These are phyloP conservation scores for Bolinopsis microptera DNA, from an alignment of 37 sponge, comb jelly and placozoan species.

Conservation along the genomic window DNA sequence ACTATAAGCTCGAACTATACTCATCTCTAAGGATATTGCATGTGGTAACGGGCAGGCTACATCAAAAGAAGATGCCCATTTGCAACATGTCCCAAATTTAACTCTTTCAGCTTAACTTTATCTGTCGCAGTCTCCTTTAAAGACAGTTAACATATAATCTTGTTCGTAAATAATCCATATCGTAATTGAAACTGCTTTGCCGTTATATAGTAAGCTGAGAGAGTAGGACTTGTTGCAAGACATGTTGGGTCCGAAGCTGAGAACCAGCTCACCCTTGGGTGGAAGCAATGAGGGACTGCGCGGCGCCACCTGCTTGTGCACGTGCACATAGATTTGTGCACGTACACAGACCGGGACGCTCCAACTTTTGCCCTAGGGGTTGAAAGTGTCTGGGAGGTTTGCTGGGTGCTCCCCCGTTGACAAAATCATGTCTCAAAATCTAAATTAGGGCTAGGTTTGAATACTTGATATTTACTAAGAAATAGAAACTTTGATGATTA, in stretches of 20 bases:
- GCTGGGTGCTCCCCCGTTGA: neutral
- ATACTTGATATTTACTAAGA: too few relatives aligned
- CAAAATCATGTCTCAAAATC: neutral
- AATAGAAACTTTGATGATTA: too few relatives aligned
- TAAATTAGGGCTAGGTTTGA: too few relatives aligned
- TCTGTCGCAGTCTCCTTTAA: too few relatives aligned
- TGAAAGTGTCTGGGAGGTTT: constrained; percentile 33
- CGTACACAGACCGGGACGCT: neutral
- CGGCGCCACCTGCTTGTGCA: neutral
- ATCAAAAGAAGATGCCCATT: neutral
- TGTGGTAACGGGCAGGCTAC: too few relatives aligned
- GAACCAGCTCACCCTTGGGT: constrained; percentile 1
- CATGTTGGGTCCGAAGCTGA: constrained; percentile 31
- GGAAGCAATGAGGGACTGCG: neutral
- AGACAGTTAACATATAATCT: too few relatives aligned
- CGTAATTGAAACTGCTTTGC: too few relatives aligned
- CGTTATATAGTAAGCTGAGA: too few relatives aligned
- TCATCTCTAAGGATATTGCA: too few relatives aligned
- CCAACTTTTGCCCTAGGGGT: constrained; percentile 54
- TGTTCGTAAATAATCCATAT: too few relatives aligned
- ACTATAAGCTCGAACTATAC: too few relatives aligned
- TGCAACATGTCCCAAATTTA: neutral
- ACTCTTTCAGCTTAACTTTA: too few relatives aligned
- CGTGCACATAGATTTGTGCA: neutral
- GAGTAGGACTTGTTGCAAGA: neutral